Evolutionary conservation across 2,113 vertebrate species (phyloP), one percentile per base, ranked within the genome.

Genomic region (Phrynosoma blainvillii): DNA sequence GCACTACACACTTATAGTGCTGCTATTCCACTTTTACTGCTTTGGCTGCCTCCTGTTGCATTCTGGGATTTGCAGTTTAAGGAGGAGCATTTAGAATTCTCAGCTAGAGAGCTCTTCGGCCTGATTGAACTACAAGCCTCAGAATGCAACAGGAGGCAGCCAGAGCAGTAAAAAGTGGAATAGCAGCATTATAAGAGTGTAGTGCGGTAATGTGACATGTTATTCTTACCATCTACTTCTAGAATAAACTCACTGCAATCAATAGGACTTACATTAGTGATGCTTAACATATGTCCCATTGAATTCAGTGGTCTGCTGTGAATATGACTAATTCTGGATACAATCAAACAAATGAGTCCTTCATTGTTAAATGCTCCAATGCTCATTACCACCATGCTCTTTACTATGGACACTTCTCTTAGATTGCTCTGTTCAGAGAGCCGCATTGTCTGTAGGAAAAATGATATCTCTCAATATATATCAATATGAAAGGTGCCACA

Each of bases 291-390:
- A 27, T 8, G 7, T 40, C 74, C 13, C 74, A 32, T 1, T 75
- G 36, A 40, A 21, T 8, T 75, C 14, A 75, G 12, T 21, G 16
- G 32, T 40, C 32, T 42, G 8, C 18, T 40, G 14, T 40, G 36
- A 75, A 20, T 75, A 42, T 40, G 14, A 75, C 6, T 40, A n/a
- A 40, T 18, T 75, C 32, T 75, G 32, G 74, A 75, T 21, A 36
- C 74, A 40, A 27, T 52, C 75, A 73, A 84, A 89, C 94, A 92
- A 94, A 90, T 94, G 87, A 84, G 74, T 4, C 40, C 84, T 94
- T 93, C 92, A 70, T 84, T 93, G 92, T 82, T 87, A 90, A 87
- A 78, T 82, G 94, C 82, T 47, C 89, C 80, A 82, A 25, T 68
- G 90, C 36, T 89, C 85, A 92, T 86, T 84, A 85, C 21, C 84